Evolutionary conservation across 2,113 vertebrate species (phyloP), one percentile per base, ranked within the genome.

Genomic region (Abramis brama): DNA sequence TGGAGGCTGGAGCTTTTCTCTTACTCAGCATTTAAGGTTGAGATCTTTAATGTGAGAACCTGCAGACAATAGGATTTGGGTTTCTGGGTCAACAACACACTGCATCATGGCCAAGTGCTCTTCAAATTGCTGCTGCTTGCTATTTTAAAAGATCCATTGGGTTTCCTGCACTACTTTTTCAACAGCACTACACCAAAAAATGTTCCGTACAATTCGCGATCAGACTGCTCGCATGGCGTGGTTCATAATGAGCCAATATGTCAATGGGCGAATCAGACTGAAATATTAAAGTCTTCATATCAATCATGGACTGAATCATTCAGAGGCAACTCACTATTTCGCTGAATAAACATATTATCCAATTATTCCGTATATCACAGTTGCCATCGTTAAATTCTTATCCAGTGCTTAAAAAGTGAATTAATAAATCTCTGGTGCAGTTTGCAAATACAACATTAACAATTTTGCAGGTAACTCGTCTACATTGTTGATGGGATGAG

Each of bases 31-130:
- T 21, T 27, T 57, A 25, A 25, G 25, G 47, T 79, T 83, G 43
- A 43, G 43, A 43, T 43, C 43, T 43, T 43, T 43, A 43, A 84
- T 55, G 50, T 17, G 82, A 79, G 74, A 64, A 11, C 2, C 45
- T 50, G n/a, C 10, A 19, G 71, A 33, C 12, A 57, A 30, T 10
- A 39, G 25, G 45, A 80, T 83, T 73, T 83, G 36, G 45, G 68
- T 84, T 86, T 84, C 66, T 80, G 25, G 60, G 33, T 73, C 82
- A 79, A 17, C 45, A 75, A 75, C 43, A 66, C 6, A 59, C 39
- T n/a, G 33, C 6, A 23, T 68, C 23, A 57, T 23, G 25, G 45
- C 59, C 45, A 66, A 66, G 27, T 64, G 57, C 57, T 45, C 19
- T 36, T 36, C 17, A 47, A 1, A n/a, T 66, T 1, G 36, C 12